Conservation (phyloP, 2,888 invertebrate species). For the Gymnocheta viridis region DNA sequence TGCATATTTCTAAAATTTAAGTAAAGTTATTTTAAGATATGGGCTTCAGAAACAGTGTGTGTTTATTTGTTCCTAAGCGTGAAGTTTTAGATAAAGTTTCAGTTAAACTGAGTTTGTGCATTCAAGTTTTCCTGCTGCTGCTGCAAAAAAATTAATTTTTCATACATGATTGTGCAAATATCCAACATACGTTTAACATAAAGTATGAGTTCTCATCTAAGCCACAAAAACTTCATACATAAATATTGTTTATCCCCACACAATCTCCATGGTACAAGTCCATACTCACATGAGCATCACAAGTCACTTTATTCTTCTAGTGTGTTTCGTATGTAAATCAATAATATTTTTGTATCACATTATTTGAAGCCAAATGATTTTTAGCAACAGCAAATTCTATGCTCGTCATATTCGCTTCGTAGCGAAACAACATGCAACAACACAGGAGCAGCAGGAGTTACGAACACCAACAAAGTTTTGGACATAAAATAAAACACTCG, state of each 20-base stretch:
- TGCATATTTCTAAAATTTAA: constrained; percentile 17
- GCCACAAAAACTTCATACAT: neutral
- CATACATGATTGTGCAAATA: constrained; percentile 47
- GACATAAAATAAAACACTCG: constrained; percentile 60
- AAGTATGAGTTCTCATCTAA: neutral
- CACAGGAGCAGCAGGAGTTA: neutral
- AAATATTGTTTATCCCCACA: too few species aligned
- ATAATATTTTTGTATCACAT: constrained; percentile 61
- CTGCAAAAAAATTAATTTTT: constrained; percentile 1
- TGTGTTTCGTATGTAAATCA: constrained; percentile 58
- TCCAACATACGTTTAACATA: neutral
- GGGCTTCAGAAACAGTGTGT: neutral
- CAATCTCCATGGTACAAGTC: too few species aligned
- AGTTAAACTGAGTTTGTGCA: neutral
- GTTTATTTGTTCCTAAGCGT: neutral
- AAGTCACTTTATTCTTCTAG: neutral
- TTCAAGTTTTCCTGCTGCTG: neutral
- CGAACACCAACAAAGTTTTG: constrained; percentile 36
- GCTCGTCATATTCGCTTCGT: neutral
- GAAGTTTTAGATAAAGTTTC: constrained; percentile 17
- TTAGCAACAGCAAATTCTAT: constrained; percentile 18
- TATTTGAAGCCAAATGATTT: constrained; percentile 58
- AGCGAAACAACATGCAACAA: constrained; percentile 24
- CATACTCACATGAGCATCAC: constrained; percentile 5
- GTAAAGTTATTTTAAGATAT: neutral